These are phyloP conservation scores for Diadromus collaris DNA, from an alignment of 2,888 invertebrate species.

Conservation along the genomic window DNA sequence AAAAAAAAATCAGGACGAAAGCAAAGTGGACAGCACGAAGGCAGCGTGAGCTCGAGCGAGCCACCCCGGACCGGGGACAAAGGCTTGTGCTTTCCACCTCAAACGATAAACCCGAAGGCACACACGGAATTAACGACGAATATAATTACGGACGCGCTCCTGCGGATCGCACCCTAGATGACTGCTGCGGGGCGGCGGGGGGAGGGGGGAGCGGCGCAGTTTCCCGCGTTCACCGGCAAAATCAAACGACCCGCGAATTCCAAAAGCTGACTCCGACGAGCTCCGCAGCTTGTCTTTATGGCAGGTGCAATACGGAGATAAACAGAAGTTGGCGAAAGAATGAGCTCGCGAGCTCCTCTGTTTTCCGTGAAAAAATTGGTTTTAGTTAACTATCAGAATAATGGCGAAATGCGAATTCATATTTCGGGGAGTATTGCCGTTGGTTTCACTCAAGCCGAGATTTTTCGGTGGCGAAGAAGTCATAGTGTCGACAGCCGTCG, in stretches of 20 bases:
- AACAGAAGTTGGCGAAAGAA: background rate
- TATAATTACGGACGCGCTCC: constrained; percentile 69
- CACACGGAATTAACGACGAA: constrained; percentile 76
- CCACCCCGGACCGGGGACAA: constrained; percentile 69
- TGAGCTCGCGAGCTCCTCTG: background rate
- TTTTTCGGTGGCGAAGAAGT: no score
- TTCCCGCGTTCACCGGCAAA: constrained; percentile 52
- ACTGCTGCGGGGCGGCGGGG: no score
- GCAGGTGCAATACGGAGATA: constrained; percentile 1
- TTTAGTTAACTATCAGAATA: no score
- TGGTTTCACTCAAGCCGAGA: no score
- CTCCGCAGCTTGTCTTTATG: constrained; percentile 1
- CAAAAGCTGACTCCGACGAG: constrained; percentile 30
- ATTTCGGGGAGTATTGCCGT: no score
- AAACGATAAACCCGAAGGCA: constrained; percentile 77
- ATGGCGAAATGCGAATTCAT: no score
- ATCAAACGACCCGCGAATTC: constrained; percentile 61
- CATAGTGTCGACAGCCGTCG: no score
- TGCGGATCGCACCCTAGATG: constrained; percentile 46
- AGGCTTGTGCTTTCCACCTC: constrained; percentile 72
- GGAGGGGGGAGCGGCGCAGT: constrained; percentile 27
- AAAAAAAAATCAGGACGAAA: constrained; percentile 75
- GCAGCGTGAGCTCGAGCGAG: constrained; percentile 39
- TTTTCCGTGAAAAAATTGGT: no score
- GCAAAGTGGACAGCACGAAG: constrained; percentile 71